Base-by-base conservation (phyloP, 2,113 vertebrate genomes). In the Notarius lentiginosus region DNA sequence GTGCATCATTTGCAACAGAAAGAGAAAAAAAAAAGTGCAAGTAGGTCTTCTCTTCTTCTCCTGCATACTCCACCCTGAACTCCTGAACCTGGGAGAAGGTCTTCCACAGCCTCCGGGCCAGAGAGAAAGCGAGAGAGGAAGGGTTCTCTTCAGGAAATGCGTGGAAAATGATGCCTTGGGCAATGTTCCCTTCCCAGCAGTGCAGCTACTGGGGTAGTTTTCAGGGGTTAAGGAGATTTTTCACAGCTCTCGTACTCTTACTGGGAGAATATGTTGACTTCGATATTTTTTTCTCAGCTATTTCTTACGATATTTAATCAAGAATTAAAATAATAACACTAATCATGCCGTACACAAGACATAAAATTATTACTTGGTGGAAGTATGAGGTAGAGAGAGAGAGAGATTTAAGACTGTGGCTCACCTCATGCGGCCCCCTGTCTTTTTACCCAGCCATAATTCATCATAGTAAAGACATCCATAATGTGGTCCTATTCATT, bases 401-500 rank as follows among this genome's bases (percentile, higher is more conserved):
- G 51, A 66, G 49, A 65, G n/a, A 60, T 76, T 60, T 68, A 81
- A 61, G 79, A 84, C 30, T 56, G n/a, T 22, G 15, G 41, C 72
- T 84, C 66, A 60, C 75, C 84, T 81, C 82, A 82, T 34, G 22
- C 87, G 82, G 63, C 58, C 83, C 24, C 47, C 30, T 49, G 76
- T 88, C 65, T 85, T 88, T 84, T 81, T 88, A 41, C 77, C 84
- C 70, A 86, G 82, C 85, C 58, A 88, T 89, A 82, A 88, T 89
- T 88, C 85, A 87, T 88, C 73, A 82, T 82, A 49, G 91, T 91
- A 89, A 91, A 89, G 87, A 89, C 86, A 85, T 81, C 53, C 60
- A 81, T 91, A 91, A 90, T 87, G 89, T 89, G 84, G 88, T 87
- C 49, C 53, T 90, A 89, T 92, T 91, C 90, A 91, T 91, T 91